Percentiles rank a stretch among this genome's conserved stretches.
Evolutionary conservation across 2,113 vertebrate genomes (phyloP).

Genomic region (Channa maculata): DNA sequence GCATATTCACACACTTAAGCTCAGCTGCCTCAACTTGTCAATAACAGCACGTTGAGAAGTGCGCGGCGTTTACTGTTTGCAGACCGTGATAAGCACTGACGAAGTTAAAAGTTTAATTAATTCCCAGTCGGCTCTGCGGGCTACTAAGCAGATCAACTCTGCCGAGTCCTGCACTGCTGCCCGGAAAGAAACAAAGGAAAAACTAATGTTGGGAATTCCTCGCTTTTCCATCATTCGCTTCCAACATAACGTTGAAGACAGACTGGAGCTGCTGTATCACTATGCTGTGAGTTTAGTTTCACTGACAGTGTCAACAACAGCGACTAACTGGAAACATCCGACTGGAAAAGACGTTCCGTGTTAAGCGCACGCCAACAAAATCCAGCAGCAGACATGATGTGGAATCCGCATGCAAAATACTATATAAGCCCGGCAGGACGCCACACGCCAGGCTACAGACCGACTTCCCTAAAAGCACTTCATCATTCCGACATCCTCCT

Average conservation of each 20-base stretch:
- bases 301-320: constrained; percentile 21
- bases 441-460: neutral
- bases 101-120: neutral
- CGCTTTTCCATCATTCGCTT: neutral
- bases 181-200: no score
- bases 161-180: neutral
- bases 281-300: constrained; percentile 13
- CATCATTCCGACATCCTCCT: constrained; percentile 48
- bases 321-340: constrained; percentile 18
- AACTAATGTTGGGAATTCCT: neutral
- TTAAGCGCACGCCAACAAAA: neutral
- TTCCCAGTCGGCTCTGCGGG: no score
- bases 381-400: accelerated
- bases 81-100: neutral
- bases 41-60: no score
- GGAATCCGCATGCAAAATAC: neutral
- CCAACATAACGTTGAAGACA: constrained; percentile 6
- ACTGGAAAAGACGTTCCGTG: neutral
- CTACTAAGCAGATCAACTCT: no score
- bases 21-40: neutral
- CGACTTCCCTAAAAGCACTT: constrained; percentile 10
- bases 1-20: neutral
- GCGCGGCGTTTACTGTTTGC: no score
- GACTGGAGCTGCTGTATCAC: neutral
- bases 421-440: neutral